Evolutionary conservation across 2,113 vertebrate species (phyloP), one percentile per base, ranked within the genome.

Genomic region (Platycercus adscitus): DNA sequence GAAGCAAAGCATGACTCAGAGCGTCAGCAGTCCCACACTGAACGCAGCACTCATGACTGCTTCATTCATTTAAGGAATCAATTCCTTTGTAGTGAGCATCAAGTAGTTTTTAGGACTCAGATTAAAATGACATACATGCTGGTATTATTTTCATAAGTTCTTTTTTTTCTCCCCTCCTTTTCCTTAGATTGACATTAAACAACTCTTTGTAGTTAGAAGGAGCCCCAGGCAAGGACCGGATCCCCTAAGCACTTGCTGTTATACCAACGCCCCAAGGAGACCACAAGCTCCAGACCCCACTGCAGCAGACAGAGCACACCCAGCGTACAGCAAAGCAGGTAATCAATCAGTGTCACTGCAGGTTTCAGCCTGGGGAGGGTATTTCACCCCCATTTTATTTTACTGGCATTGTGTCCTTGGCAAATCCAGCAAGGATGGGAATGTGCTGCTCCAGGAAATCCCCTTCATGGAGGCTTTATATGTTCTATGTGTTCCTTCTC

Each of bases 31-130:
- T 39, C 60, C 66, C 81, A 43, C 73, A 60, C 77, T 60, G 79
- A 87, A 55, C 61, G 53, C 52, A 76, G 75, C 86, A 47, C 86
- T 87, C 85, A 69, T 2, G 71, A 91, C 88, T 87, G 76, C 78
- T 93, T 83, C 93, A 83, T 84, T 96, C 93, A 83, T 91, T 94
- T 94, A 82, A 90, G 90, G 81, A 93, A 94, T 94, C 91, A 56
- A 69, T 89, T 89, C 81, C 69, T 92, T 64, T 88, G 35, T 58
- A 88, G 93, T 37, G 58, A 93, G 82, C 71, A 88, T 70, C 76
- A 92, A 63, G 78, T 53, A 93, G 69, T 41, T 95, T 90, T 92
- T 78, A 81, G 53, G 81, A 71, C 58, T 86, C 56, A 71, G 86
- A 79, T 72, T 63, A 94, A 92, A 88, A 64, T 55, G 47, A 85